phyloP scores from a whole-genome alignment of 2,888 invertebrate species.

The Chironomus tentans region DNA sequence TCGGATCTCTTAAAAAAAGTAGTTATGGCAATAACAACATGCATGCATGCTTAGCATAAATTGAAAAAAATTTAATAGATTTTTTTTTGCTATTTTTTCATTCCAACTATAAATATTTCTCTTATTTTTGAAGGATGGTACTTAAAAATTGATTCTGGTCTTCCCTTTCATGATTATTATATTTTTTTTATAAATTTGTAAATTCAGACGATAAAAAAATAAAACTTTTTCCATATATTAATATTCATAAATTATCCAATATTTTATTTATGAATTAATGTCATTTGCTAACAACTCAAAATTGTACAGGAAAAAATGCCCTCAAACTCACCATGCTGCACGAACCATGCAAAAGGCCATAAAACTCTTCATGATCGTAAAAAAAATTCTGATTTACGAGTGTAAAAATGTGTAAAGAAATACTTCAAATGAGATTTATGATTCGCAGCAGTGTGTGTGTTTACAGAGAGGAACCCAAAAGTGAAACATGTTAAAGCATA shows the following conservation, averaged over 20 bases:
- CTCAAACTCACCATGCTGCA: slow-evolving; percentile 7
- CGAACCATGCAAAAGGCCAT: not conserved
- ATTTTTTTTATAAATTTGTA: not conserved
- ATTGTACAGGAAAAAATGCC: not conserved
- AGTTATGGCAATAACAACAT: not conserved
- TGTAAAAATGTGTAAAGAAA: slow-evolving; percentile 11
- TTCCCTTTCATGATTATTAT: not conserved
- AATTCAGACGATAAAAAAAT: not conserved
- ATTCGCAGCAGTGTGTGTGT: slow-evolving; percentile 3
- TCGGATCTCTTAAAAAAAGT: too few relatives aligned
- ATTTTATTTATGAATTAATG: not conserved
- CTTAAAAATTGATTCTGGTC: not conserved
- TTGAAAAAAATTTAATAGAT: not conserved
- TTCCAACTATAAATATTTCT: too few relatives aligned
- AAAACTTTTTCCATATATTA: not conserved
- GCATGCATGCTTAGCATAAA: not conserved
- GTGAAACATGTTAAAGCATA: slow-evolving; percentile 5
- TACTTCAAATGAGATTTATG: not conserved
- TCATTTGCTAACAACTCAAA: not conserved
- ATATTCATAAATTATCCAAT: not conserved
- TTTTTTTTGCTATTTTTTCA: not conserved
- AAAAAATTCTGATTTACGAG: slow-evolving; percentile 22
- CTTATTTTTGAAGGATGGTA: too few relatives aligned
- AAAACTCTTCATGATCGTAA: slow-evolving; percentile 25
- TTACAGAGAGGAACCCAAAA: slow-evolving; percentile 1